Conservation (phyloP, 2,113 vertebrate genomes). For the Prunella fulvescens region DNA sequence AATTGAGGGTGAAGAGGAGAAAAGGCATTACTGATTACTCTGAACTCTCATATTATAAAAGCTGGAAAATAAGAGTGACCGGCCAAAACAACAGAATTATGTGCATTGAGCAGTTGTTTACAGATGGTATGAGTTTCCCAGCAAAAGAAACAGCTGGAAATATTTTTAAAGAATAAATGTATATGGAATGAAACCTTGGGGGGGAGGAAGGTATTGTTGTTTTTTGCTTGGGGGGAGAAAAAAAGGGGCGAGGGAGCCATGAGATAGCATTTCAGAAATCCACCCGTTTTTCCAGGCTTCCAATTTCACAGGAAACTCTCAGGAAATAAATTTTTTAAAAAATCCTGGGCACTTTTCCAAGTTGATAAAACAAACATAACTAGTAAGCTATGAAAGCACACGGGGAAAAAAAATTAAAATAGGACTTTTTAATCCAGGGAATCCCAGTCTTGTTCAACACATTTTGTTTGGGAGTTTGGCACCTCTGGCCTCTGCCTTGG, state of each 20-base stretch:
- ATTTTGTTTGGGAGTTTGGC: neutral
- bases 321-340: constrained; percentile 65
- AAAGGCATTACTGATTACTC: constrained; percentile 19
- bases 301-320: constrained; percentile 73
- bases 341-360: constrained; percentile 1
- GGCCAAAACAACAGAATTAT: constrained; percentile 1
- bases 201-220: neutral
- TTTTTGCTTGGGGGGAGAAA: neutral
- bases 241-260: neutral
- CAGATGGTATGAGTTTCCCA: neutral
- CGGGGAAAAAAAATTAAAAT: accelerated
- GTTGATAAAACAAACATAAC: constrained; percentile 22
- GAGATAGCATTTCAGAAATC: constrained; percentile 57
- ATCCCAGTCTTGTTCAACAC: neutral
- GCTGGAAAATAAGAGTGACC: constrained; percentile 39
- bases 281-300: constrained; percentile 61
- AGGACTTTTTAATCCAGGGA: neutral
- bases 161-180: constrained; percentile 1
- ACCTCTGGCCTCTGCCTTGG: neutral
- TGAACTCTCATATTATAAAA: constrained; percentile 8
- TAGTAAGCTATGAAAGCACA: neutral
- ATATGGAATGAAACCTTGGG: neutral
- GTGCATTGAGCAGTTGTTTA: constrained; percentile 17
- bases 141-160: constrained; percentile 50
- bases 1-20: constrained; percentile 35